Base-by-base conservation (phyloP, 2,113 vertebrate genomes). In the Sciurus niger region DNA sequence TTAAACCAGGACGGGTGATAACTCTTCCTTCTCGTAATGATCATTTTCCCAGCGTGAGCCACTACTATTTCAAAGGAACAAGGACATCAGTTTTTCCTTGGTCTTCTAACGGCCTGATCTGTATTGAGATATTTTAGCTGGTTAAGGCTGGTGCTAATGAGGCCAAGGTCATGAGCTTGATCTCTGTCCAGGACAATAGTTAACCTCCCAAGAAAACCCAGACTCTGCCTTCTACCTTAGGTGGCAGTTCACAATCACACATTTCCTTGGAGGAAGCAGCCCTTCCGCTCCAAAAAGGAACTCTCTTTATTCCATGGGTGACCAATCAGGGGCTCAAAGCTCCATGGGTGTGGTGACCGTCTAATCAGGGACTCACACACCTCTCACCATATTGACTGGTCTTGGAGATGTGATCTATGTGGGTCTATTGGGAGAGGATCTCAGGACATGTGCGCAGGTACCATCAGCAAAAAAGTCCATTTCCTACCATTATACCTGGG, bases 141-240 rank as follows among this genome's bases (percentile, higher is more conserved):
- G 84, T 83, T 78, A 79, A 82, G 83, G 25, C 68, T 51, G 74
- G 76, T 79, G 63, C 46, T 96, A 97, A 94, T 82, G 83, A 97
- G 70, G 76, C 65, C 86, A 87, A 74, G 84, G 95, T 87, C 84
- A n/a, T 67, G 76, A 88, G 70, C 77, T 84, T 53, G 70, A 30
- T 92, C 32, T 14, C 60, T 67, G 11, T 37, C 9, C n/a, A 84
- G 86, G 51, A 9, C 37, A 63, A 91, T 55, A 95, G 70, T 92
- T 84, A 79, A 82, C 24, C 82, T 40, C 40, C 67, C 78, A 91
- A 77, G 68, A 79, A 87, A 95, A 78, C 46, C 14, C 78, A 65
- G 43, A 18, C 30, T 79, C 30, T 2, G 37, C 77, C n/a, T 78
- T 73, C 67, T 10, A 17, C 24, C 9, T 11, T 7, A 67, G 80